These are phyloP conservation scores for Carassius gibelio DNA, from an alignment of 2,113 vertebrate species.

Conservation along the genomic window DNA sequence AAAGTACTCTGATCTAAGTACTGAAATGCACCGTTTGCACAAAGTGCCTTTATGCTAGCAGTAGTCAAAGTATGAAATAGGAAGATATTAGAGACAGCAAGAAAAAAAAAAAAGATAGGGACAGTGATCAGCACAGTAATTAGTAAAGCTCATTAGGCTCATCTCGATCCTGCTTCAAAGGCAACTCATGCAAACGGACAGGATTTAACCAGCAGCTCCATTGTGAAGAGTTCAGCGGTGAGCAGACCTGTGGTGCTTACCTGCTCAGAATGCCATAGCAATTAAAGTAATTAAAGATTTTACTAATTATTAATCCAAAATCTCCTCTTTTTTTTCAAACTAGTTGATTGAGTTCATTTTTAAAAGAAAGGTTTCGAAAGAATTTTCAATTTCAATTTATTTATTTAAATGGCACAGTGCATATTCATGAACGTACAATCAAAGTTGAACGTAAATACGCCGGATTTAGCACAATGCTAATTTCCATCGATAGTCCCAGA, in stretches of 20 bases:
- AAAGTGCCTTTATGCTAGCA: conserved; percentile 25
- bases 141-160: conserved; percentile 76
- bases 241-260: conserved; percentile 10
- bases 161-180: conserved; percentile 79
- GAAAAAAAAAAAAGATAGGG: conserved; percentile 13
- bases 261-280: neutral
- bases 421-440: no score
- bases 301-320: neutral
- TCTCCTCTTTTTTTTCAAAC: neutral
- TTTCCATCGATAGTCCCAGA: no score
- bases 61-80: neutral
- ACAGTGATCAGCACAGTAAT: conserved; percentile 62
- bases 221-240: conserved; percentile 56
- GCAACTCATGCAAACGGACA: conserved; percentile 77
- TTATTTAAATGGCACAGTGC: no score
- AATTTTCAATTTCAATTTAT: neutral
- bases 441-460: no score
- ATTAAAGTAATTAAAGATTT: conserved; percentile 15
- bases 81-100: neutral
- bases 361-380: neutral
- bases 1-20: conserved; percentile 29
- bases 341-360: neutral
- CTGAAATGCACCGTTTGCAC: conserved; percentile 16
- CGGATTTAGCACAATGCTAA: no score
- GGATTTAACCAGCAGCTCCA: conserved; percentile 72